Evolutionary conservation across 2,113 vertebrate genomes (phyloP), one percentile per base, ranked within the genome.

Genomic region (Thryonomys swinderianus): DNA sequence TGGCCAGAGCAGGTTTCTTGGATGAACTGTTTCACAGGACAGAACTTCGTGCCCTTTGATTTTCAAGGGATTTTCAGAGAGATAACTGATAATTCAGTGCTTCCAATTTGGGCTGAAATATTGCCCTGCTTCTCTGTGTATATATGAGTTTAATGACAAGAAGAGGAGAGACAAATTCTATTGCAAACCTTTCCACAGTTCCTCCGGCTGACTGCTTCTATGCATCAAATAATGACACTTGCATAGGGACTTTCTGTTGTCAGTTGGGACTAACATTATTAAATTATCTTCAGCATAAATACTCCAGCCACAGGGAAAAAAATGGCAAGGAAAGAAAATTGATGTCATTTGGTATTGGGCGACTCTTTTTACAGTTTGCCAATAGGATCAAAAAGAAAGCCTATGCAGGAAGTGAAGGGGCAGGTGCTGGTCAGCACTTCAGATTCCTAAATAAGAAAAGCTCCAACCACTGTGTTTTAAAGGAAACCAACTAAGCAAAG

Each of bases 21-120:
- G 12, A 83, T n/a, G 64, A 93, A 83, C 96, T 76, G 93, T 92
- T 90, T 94, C 57, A 40, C 32, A 51, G 55, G 59, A 81, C 3
- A 78, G 37, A 94, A 88, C 13, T 76, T 91, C 64, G 7, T 84
- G 17, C 7, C 40, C 11, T 4, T 96, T 53, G 37, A 59, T 88
- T 88, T 78, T 93, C 80, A 37, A 94, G 14, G 25, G 71, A n/a
- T n/a, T n/a, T n/a, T n/a, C n/a, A n/a, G n/a, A n/a, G n/a, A n/a
- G n/a, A 82, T 83, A 67, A 18, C 57, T 85, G 27, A 88, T 88
- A 74, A 81, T 67, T 53, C 30, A 42, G 23, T 18, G 20, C 32
- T 34, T 83, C 51, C 21, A 71, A 53, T 85, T 87, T 74, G 42
- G 76, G 18, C 42, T 88, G 61, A 92, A 90, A 85, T 91, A 66